Base-by-base conservation (phyloP, 2,113 vertebrate species). In the Cygnus buccinator region DNA sequence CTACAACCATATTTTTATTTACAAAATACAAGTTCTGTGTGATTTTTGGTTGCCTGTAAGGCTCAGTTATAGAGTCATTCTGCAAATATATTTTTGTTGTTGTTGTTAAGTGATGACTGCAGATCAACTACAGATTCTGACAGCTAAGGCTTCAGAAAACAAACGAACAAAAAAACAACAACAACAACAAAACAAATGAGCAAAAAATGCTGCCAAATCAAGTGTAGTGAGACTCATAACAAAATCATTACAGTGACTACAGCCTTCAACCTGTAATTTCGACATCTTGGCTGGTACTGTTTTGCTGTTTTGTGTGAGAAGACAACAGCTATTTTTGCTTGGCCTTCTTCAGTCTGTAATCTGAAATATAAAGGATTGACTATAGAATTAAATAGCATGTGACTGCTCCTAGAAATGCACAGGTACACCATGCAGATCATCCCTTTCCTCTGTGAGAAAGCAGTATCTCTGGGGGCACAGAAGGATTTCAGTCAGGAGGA, bases 171-270 rank as follows among this genome's bases (percentile, higher is more conserved):
- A 57, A 72, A 22, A 48, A 21, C 4, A 48, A 22, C 18, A 46
- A 19, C 43, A 46, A 20, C 9, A 20, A 62, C 4, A 10, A 15
- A 84, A 71, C 3, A 41, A 84, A 55, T 7, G 2, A 41, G 2
- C 5, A 10, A 73, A 57, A 67, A 68, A 19, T 5, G 33, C 22
- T 12, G 22, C 6, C 29, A 43, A 67, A 81, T 16, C 31, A 68
- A 70, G 35, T 4, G 0, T 13, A 17, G 25, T 0, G 3, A 35
- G 9, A 43, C 28, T 19, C 0, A 3, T 9, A 3, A 26, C 19
- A 14, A 31, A 62, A 14, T 48, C 39, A 68, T 44, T 39, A 25
- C 1, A 2, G 8, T 16, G 15, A 54, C 61, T 46, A 55, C 80
- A 91, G 83, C 7, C 1, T 14, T 29, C 0, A 13, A 10, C 6